Evolutionary conservation across 2,797 vertebrate genomes (phyloP).

Genomic region (Chloroceryle inda): DNA sequence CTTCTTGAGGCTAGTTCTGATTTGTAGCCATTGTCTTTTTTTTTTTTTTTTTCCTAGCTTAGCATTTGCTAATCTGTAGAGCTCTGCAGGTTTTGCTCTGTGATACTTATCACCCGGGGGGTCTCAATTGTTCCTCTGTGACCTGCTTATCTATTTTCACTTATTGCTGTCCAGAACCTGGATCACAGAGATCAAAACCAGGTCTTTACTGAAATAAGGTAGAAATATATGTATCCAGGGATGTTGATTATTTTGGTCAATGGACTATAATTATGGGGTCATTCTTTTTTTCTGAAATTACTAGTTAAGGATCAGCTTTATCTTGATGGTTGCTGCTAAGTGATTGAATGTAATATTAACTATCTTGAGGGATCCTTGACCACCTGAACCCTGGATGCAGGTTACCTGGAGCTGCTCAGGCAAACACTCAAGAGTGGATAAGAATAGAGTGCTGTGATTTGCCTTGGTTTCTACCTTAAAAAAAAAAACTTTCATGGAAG

Average conservation of each 20-base stretch:
- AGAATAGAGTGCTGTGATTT: background rate
- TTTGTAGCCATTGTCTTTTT: background rate
- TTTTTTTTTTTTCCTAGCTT: background rate
- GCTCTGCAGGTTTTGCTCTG: background rate
- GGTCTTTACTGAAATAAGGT: background rate
- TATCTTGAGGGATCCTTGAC: background rate
- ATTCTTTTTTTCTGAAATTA: background rate
- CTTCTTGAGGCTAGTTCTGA: background rate
- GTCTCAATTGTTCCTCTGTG: background rate
- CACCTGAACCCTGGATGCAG: background rate
- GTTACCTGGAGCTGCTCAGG: background rate
- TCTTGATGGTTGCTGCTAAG: background rate
- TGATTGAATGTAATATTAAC: background rate
- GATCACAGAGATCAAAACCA: background rate
- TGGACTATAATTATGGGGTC: background rate
- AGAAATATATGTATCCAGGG: fast-evolving
- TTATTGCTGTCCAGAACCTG: background rate
- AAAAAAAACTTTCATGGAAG: background rate
- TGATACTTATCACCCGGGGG: background rate
- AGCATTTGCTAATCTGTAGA: background rate
- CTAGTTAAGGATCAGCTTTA: background rate
- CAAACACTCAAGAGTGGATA: fast-evolving
- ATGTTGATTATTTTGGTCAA: background rate
- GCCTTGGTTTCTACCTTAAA: background rate
- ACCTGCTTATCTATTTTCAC: background rate